These are phyloP conservation scores for Dendrophyllia cribrosa DNA, from an alignment of 64 coral and sea anemone species.

Conservation along the genomic window DNA sequence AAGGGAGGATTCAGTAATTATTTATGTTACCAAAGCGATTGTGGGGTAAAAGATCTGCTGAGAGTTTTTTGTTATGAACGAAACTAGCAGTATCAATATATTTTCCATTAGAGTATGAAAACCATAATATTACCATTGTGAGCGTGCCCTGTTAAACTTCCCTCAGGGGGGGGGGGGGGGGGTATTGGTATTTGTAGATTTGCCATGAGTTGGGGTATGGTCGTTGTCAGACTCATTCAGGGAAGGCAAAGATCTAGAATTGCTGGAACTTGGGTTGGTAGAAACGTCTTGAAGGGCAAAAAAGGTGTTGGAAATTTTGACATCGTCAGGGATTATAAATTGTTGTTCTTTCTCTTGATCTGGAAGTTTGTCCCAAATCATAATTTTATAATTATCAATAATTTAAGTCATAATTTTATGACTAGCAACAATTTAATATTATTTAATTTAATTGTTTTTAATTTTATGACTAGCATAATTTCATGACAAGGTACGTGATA, in stretches of 20 bases:
- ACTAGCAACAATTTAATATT: no score
- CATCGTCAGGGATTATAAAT: no score
- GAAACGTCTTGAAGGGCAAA: neutral
- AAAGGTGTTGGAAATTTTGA: no score
- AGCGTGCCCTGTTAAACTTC: neutral
- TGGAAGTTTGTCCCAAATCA: neutral
- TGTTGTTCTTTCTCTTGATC: no score
- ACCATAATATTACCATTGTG: neutral
- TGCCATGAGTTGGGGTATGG: neutral
- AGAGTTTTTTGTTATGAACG: neutral
- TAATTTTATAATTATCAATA: no score
- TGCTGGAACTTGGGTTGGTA: neutral
- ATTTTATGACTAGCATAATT: no score
- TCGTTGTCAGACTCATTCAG: neutral
- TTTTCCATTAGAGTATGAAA: slow-evolving; percentile 48
- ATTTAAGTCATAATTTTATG: no score
- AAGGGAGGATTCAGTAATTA: neutral
- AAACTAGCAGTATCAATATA: slow-evolving; percentile 36
- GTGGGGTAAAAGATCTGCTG: slow-evolving; percentile 11
- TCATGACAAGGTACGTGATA: no score
- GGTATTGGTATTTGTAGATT: neutral
- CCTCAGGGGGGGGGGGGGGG: neutral
- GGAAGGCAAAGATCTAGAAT: neutral
- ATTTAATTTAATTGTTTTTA: no score
- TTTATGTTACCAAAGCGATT: neutral